Percentiles rank a stretch among this genome's conserved stretches.
Conservation (phyloP, 2,888 invertebrate genomes). For the Pseudococcus longispinus region DNA sequence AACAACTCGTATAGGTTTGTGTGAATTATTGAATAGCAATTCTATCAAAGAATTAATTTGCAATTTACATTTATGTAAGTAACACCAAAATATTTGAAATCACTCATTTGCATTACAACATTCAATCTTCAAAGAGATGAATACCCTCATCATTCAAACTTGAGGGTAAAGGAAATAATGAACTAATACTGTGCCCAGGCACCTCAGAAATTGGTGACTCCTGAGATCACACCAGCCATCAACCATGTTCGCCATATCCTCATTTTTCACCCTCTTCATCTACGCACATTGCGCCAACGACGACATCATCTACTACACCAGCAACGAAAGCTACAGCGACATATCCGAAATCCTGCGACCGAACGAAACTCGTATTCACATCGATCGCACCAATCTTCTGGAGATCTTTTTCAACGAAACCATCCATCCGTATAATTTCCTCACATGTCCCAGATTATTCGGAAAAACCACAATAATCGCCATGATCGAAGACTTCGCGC, state of each 20-base stretch:
- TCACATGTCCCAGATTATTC: background rate
- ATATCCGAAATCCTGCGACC: background rate
- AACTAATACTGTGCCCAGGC: no score
- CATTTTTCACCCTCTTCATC: background rate
- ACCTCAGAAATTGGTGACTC: no score
- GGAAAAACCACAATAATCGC: background rate
- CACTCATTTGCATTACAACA: no score
- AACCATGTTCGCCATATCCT: background rate
- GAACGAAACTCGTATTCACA: background rate
- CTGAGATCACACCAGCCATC: background rate
- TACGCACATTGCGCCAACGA: background rate
- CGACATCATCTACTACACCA: background rate
- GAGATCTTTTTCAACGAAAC: constrained; percentile 3
- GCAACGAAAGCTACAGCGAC: background rate
- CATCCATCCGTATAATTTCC: background rate
- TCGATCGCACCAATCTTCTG: background rate
- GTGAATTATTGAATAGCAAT: no score
- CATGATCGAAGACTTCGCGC: background rate
- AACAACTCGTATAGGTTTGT: no score
- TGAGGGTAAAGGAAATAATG: no score
- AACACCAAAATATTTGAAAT: no score
- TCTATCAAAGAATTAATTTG: no score
- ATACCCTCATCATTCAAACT: no score
- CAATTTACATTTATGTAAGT: no score
- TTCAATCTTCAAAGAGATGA: no score